Conservation (phyloP, 2,888 invertebrate species). For the Pristionchus maxplancki region DNA sequence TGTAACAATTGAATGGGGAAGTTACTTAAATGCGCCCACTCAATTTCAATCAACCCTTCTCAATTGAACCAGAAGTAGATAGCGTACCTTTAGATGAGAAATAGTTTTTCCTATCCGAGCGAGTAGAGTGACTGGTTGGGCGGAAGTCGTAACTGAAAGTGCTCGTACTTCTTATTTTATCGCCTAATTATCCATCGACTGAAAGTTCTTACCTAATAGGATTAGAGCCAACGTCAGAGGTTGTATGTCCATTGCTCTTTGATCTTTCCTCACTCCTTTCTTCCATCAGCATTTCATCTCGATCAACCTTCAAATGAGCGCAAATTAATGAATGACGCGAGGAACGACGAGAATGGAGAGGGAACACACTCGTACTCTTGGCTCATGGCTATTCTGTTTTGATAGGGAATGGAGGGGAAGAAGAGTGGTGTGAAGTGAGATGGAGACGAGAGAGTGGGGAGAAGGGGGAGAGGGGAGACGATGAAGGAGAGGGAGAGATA, state of each 20-base stretch:
- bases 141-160: background rate
- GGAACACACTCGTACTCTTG: background rate
- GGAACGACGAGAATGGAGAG: background rate
- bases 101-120: slow-evolving; percentile 44
- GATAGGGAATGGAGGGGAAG: slow-evolving; percentile 38
- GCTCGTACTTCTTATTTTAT: background rate
- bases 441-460: background rate
- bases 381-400: slow-evolving; percentile 15
- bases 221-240: background rate
- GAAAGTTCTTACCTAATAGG: background rate
- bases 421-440: background rate
- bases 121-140: slow-evolving; percentile 14
- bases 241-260: background rate
- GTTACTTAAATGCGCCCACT: no score
- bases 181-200: background rate
- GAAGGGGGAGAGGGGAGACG: background rate
- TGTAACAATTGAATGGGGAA: no score
- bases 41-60: no score
- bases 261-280: background rate
- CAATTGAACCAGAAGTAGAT: no score
- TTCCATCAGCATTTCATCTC: background rate
- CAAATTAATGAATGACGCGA: slow-evolving; percentile 15
- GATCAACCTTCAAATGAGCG: background rate
- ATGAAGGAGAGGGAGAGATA: background rate
- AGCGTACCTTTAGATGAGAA: slow-evolving; percentile 3